Base-by-base conservation (phyloP, 2,113 vertebrate species). In the Phasianus colchicus region DNA sequence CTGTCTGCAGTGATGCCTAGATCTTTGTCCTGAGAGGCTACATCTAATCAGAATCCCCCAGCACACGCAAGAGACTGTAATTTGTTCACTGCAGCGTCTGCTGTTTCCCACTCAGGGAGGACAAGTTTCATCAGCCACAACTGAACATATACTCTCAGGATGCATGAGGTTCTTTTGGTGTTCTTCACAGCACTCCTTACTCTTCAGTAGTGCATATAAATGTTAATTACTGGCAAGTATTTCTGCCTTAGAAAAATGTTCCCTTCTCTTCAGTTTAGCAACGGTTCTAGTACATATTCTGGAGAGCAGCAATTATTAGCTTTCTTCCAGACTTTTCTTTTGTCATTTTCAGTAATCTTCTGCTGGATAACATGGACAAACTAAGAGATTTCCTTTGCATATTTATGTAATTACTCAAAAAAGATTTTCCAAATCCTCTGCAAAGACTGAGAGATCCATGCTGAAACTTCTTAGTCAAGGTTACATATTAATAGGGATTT, bases 381-480 rank as follows among this genome's bases (percentile, higher is more conserved):
- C 2, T 0, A 64, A 77, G 58, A 82, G 8, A 85, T 77, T 91
- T 76, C 50, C 71, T 87, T 92, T 73, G 79, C 45, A 73, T 96
- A 90, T 92, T 89, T 95, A 83, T 89, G 47, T 61, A 95, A 96
- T 97, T 96, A 96, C 70, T 66, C 66, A 24, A 86, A 88, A 88
- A 91, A 95, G 24, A 78, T 91, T 93, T 95, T 92, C 76, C 5
- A 95, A 93, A 96, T 95, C 87, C 84, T 94, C 61, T 93, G 72
- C 75, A 83, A 95, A 91, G 67, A 91, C 89, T 43, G 45, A 87
- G 38, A 67, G 63, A 90, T 93, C 42, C 55, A 89, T 71, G 67
- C 52, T 90, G 83, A 89, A 96, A 86, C 40, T 80, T 87, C 34
- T 61, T 40, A 85, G 34, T 60, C 60, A 70, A 87, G 25, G 42